These are phyloP conservation scores for Nemapogon koenigi DNA, from an alignment of 2,888 invertebrate species.

Conservation along the genomic window DNA sequence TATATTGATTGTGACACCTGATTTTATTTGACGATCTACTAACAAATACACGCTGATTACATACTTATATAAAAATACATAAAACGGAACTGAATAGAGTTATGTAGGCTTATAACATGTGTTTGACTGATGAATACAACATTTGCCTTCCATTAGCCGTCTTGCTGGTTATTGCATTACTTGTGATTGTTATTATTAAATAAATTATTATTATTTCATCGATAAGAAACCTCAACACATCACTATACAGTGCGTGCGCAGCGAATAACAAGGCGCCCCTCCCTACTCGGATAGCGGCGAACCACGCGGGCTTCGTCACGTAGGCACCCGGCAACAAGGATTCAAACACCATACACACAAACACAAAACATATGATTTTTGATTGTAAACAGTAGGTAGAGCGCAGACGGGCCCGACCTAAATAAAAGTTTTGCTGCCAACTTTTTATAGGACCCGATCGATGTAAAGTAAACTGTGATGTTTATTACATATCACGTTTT, in stretches of 20 bases:
- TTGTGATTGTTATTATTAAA: not conserved
- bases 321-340: conserved; percentile 32
- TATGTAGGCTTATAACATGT: not conserved
- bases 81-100: not conserved
- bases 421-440: no score
- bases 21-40: no score
- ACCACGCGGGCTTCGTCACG: conserved; percentile 55
- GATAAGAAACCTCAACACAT: conserved; percentile 21
- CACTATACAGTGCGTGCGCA: conserved; percentile 32
- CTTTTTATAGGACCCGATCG: no score
- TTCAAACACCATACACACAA: no score
- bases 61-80: no score
- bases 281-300: conserved; percentile 22
- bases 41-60: no score
- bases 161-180: not conserved
- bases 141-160: not conserved
- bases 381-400: conserved; percentile 1
- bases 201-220: conserved; percentile 16
- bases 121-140: not conserved
- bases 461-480: no score
- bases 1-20: no score
- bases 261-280: conserved; percentile 39
- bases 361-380: conserved; percentile 5
- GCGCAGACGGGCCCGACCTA: no score
- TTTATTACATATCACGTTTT: no score